A percentile compares a stretch with the other conserved stretches of the same genome.
Conservation (phyloP, 2,113 vertebrate species). For the Promerops cafer region DNA sequence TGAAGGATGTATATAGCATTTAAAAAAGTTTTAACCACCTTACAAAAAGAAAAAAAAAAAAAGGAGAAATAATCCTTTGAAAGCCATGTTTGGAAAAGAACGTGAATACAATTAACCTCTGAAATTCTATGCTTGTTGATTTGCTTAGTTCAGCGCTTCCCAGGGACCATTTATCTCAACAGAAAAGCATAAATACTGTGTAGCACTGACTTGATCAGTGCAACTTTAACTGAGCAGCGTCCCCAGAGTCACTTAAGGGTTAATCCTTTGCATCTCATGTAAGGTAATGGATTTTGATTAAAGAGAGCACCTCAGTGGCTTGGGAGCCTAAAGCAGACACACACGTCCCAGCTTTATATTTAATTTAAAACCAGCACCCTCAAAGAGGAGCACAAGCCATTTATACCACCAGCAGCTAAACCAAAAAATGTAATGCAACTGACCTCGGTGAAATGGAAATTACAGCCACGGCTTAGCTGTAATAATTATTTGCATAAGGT, state of each 20-base stretch:
- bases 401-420: conserved; percentile 22
- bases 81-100: conserved; percentile 13
- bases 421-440: neutral
- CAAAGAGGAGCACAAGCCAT: conserved; percentile 13
- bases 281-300: conserved; percentile 46
- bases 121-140: conserved; percentile 37
- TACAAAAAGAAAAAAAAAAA: neutral
- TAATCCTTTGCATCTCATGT: neutral
- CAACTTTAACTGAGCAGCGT: neutral
- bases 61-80: conserved; percentile 22
- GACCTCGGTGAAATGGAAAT: conserved; percentile 53
- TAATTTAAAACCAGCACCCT: conserved; percentile 41
- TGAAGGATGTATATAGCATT: neutral
- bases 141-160: neutral
- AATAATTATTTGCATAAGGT: conserved; percentile 46
- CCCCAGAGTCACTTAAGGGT: conserved; percentile 28
- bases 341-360: neutral
- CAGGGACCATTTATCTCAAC: conserved; percentile 18
- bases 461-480: neutral
- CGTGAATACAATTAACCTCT: conserved; percentile 45
- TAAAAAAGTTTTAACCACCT: neutral
- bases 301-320: neutral
- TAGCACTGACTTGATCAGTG: neutral
- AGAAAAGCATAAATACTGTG: neutral
- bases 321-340: conserved; percentile 15